Evolutionary conservation across 2,113 vertebrate species (phyloP), one percentile per base, ranked within the genome.

Genomic region (Brienomyrus brachyistius): DNA sequence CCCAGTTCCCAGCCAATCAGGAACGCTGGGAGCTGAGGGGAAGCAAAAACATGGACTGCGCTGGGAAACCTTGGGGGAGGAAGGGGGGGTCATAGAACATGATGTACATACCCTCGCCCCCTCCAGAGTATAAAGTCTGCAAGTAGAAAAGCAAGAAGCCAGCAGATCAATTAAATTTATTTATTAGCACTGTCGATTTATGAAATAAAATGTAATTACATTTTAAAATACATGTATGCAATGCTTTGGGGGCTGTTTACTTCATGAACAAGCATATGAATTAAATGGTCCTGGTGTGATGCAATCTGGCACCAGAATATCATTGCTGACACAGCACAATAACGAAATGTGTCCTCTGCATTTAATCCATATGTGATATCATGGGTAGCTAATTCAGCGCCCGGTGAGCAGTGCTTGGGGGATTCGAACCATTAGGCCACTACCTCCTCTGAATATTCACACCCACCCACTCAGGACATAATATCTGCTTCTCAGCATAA

Each of bases 101-200:
- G 62, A 13, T 70, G 9, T 70, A 9, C n/a, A 11, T 4, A 70
- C 62, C 9, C 59, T 10, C 59, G 11, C 59, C 19, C 54, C 51
- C 0, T 17, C 4, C 15, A 21, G 52, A 21, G 19, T n/a, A 66
- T 59, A 23, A 66, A 66, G 23, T 66, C 9, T 27, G 11, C 13
- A 77, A 40, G 15, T 6, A 17, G 27, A 77, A 13, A 31, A 35
- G 70, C 35, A 40, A 77, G 17, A 86, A 86, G 27, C 8, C 40
- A 62, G 15, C 87, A 88, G 23, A 11, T 27, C 54, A 48, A 74
- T 88, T 92, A 82, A 92, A 94, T 93, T 93, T 89, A 85, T 91
- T 87, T 91, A 92, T 91, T 54, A 94, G 89, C 91, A 80, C 87
- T 90, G 87, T 85, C 90, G 86, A 90, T 56, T 19, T 40, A 21